Base-by-base conservation (phyloP, 2,888 invertebrate species). In the Acleris sparsana region DNA sequence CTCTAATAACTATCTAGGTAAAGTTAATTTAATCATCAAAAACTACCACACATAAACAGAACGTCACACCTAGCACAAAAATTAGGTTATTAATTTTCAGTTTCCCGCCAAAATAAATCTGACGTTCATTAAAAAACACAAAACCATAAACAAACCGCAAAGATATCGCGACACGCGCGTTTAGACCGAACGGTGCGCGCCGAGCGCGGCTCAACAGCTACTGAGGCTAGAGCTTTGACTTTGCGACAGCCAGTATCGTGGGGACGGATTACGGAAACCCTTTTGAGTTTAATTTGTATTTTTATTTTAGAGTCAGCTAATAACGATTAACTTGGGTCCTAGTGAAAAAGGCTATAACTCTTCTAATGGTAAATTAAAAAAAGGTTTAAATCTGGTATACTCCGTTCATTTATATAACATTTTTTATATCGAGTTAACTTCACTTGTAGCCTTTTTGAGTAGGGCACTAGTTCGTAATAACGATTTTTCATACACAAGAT, bases 201-300 rank as follows among this genome's bases (percentile, higher is more conserved):
- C 46, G 33, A 11, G 61, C 65, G 61, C 65, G 60, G 11, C 61
- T 61, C 49, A 52, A 16, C 17, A 33, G 44, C 56, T 52, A 65
- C 65, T 65, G 65, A 65, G 64, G 64, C 53, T 59, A 18, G 60
- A 61, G 65, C 61, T 65, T 65, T 56, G 56, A 44, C 17, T 46
- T 57, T 43, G 39, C 22, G 11, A 25, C 57, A 46, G 46, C 57
- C 55, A 43, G 55, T 55, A 55, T 55, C 16, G 43, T 17, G 22
- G 20, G 43, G 16, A 46, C 22, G 22, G 44, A 20, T 46, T 57
- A 25, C 11, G 17, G 22, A 53, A 22, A 29, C n/a, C 25, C n/a
- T 29, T 56, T 46, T 17, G 17, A 1, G 0, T 17, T 46, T 46
- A 33, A 33, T 46, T 17, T 25, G 1, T 25, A 44, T 6, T 46